Evolutionary conservation across 2,113 vertebrate species (phyloP), one percentile per base, ranked within the genome.

Genomic region (Carassius carassius): DNA sequence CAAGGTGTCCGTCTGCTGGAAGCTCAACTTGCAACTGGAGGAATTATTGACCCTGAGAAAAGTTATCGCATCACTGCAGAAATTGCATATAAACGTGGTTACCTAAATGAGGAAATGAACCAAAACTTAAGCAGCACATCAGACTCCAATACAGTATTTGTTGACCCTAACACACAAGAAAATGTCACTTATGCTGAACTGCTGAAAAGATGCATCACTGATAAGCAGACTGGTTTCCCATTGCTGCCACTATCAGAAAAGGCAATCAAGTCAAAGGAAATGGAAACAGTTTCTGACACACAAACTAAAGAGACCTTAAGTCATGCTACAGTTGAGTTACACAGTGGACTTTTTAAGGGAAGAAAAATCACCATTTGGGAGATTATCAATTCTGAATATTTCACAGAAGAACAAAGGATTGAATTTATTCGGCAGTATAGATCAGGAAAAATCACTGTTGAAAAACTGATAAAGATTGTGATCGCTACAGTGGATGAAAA

Each of bases 321-420:
- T 86, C 95, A 97, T 87, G 87, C 95, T 0, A 91, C 93, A 0
- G 84, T 99, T 0, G 96, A 98, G 73, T 93, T 99, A 10, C 95
- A 96, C 0, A 91, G 93, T 69, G 98, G 97, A 86, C 93, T 94
- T 85, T 94, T 97, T 88, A 95, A 95, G 90, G 98, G 97, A 76
- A 94, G 85, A 90, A 95, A 93, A 0, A 90, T 98, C 85, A 98
- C 96, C 0, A 91, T 98, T 47, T 99, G 98, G 98, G 98, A 99
- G 67, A 94, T 99, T 81, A 96, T 99, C 25, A 94, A 96, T 90
- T 99, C 98, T 0, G 95, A 98, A 58, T 99, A 98, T 91, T 95
- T 99, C 86, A 96, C 96, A 0, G 96, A 96, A 74, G 97, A 96
- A 72, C 97, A 98, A 91, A 93, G 96, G 74, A 91, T 92, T 19